phyloP scores from a whole-genome alignment of 2,888 invertebrate species.

The Germaria angustata region DNA sequence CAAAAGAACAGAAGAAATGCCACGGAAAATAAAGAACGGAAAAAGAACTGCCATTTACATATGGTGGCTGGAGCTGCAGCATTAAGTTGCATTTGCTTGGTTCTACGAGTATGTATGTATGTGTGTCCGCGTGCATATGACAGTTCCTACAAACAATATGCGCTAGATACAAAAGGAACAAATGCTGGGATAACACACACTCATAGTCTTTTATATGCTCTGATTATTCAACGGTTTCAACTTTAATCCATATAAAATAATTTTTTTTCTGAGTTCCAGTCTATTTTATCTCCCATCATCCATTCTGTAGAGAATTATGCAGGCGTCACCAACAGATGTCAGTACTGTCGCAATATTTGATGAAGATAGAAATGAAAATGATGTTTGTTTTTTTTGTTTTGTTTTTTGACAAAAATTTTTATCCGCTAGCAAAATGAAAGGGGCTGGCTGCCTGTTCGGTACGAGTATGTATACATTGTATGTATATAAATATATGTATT shows the following conservation, averaged over 20 bases:
- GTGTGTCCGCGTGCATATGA: too few relatives aligned
- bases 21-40: slow-evolving; percentile 6
- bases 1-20: background rate
- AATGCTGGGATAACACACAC: background rate
- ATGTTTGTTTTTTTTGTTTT: slow-evolving; percentile 3
- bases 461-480: background rate
- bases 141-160: background rate
- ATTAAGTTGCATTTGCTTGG: background rate
- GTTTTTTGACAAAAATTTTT: background rate
- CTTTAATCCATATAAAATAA: slow-evolving; percentile 53
- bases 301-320: slow-evolving; percentile 43
- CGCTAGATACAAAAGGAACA: background rate
- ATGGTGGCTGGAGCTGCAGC: slow-evolving; percentile 25
- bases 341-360: slow-evolving; percentile 57
- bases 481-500: background rate
- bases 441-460: background rate
- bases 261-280: slow-evolving; percentile 8
- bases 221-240: slow-evolving; percentile 51
- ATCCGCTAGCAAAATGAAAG: background rate
- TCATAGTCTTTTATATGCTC: background rate
- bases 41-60: slow-evolving; percentile 41
- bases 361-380: slow-evolving; percentile 58
- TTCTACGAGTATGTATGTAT: background rate
- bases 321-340: slow-evolving; percentile 63
- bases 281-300: slow-evolving; percentile 38